Conservation (phyloP, 2,797 vertebrate species). For the Lepilemur septentrionalis region DNA sequence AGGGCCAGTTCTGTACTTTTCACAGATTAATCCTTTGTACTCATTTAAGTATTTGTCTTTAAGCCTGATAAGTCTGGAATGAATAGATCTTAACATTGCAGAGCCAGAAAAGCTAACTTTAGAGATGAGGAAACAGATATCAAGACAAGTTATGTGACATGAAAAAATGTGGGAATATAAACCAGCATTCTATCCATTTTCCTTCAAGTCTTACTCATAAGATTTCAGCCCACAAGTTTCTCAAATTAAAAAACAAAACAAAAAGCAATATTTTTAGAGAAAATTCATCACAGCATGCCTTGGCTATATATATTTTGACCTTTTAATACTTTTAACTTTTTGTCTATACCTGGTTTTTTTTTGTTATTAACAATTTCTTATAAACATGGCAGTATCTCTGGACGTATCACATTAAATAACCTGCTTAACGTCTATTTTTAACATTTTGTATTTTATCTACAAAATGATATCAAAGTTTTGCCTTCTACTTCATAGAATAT, state of each 20-base stretch:
- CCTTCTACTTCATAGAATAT: neutral
- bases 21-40: neutral
- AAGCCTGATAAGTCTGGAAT: neutral
- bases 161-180: neutral
- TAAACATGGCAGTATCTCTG: neutral
- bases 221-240: neutral
- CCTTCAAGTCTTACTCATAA: neutral
- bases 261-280: neutral
- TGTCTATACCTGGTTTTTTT: neutral
- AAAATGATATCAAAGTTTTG: neutral
- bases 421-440: neutral
- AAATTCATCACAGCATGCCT: neutral
- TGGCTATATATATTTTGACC: neutral
- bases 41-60: neutral
- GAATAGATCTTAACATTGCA: neutral
- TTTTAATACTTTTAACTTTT: neutral
- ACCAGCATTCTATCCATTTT: neutral
- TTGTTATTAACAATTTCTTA: neutral
- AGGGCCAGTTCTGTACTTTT: neutral
- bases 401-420: neutral
- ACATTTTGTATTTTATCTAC: neutral
- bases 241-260: neutral
- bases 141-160: neutral
- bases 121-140: neutral
- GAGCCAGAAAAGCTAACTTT: neutral